phyloP scores from a whole-genome alignment of 92 coral and sea anemone genomes.

The Isaurus tuberculatus region DNA sequence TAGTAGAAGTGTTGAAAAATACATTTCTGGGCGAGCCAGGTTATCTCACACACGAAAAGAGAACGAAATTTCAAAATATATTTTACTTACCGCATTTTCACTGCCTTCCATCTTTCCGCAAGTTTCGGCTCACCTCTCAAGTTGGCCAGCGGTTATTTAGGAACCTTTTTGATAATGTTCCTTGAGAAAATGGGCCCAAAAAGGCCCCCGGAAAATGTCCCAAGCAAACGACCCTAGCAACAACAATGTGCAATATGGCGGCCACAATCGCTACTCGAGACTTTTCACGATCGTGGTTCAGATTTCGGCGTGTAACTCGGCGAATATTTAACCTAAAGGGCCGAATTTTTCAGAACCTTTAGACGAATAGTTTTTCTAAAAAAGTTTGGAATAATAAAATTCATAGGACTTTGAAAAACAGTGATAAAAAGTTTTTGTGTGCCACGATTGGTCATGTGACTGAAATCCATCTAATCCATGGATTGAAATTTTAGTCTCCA shows the following conservation, averaged over 20 bases:
- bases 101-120: not conserved
- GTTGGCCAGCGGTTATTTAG: constrained; percentile 19
- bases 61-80: constrained; percentile 1
- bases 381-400: not conserved
- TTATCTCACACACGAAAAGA: not conserved
- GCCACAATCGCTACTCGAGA: not conserved
- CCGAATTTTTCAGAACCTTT: not conserved
- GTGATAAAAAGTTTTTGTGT: no score
- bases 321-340: not conserved
- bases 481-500: no score
- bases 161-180: constrained; percentile 25
- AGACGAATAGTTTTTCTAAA: not conserved
- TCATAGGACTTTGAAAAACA: no score
- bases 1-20: constrained; percentile 19
- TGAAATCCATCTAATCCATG: no score
- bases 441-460: no score
- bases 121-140: not conserved
- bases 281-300: not conserved
- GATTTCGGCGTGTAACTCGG: not conserved
- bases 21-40: constrained; percentile 11
- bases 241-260: constrained; percentile 1
- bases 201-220: not conserved
- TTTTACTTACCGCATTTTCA: constrained; percentile 33
- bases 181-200: constrained; percentile 34
- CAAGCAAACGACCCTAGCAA: constrained; percentile 1